phyloP scores from a whole-genome alignment of 1,140 invertebrate species.

The Euura saliciscinereae region DNA sequence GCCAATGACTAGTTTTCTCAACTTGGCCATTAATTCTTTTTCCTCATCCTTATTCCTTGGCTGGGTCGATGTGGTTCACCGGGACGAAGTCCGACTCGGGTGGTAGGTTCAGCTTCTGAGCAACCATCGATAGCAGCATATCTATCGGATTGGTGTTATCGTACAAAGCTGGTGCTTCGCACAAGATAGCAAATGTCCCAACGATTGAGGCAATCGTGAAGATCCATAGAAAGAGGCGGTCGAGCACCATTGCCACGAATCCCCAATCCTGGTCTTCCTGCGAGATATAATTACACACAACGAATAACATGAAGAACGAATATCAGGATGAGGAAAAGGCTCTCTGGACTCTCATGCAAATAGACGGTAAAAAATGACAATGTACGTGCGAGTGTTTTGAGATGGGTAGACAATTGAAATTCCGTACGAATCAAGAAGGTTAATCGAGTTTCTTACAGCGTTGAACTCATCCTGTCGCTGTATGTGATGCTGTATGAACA shows the following conservation, averaged over 20 bases:
- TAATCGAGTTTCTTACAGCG: conserved; percentile 69
- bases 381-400: background rate
- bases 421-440: conserved; percentile 8
- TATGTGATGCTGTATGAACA: conserved; percentile 95
- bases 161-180: conserved; percentile 89
- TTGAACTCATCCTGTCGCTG: conserved; percentile 92
- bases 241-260: conserved; percentile 98
- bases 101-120: conserved; percentile 76
- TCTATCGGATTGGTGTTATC: conserved; percentile 91
- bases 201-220: conserved; percentile 91
- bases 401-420: conserved; percentile 3
- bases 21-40: too few relatives aligned
- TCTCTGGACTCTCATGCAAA: too few relatives aligned
- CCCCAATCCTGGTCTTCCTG: conserved; percentile 99
- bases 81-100: conserved; percentile 31
- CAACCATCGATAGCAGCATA: conserved; percentile 83
- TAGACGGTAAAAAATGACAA: background rate
- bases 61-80: too few relatives aligned
- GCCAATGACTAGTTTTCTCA: too few relatives aligned
- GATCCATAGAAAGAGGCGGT: conserved; percentile 95
- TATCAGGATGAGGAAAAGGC: background rate
- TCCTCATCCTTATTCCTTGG: too few relatives aligned
- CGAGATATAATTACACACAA: conserved; percentile 30
- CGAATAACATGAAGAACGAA: background rate
- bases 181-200: conserved; percentile 86